A percentile compares a stretch with the other conserved stretches of the same genome.
Evolutionary conservation across 2,888 invertebrate species (phyloP).

Genomic region (Hydrotaea cyrtoneurina): DNA sequence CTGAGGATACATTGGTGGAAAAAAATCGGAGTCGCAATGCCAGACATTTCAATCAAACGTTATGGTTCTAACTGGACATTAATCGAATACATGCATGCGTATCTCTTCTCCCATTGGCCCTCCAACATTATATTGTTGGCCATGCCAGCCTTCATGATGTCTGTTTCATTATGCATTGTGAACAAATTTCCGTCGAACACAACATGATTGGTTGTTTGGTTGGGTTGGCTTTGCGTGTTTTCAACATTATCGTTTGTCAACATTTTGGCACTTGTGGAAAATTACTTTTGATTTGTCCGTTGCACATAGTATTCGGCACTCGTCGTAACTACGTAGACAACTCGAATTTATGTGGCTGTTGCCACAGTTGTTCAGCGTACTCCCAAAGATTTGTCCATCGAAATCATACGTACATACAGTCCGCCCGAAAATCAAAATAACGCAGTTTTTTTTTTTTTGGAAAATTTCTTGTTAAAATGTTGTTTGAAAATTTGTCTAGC

Average conservation of each 20-base stretch:
- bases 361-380: not conserved
- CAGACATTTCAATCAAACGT: too few species aligned
- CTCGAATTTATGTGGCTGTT: not conserved
- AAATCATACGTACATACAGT: not conserved
- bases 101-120: too few species aligned
- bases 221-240: slow-evolving; percentile 41
- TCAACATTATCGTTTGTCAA: slow-evolving; percentile 59
- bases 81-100: too few species aligned
- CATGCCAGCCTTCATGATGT: slow-evolving; percentile 16
- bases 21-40: too few species aligned
- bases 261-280: slow-evolving; percentile 52
- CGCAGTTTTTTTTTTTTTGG: slow-evolving; percentile 7
- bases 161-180: slow-evolving; percentile 9
- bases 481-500: slow-evolving; percentile 8
- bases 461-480: slow-evolving; percentile 6
- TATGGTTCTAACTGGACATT: too few species aligned
- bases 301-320: not conserved
- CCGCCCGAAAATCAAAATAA: not conserved
- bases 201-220: slow-evolving; percentile 20
- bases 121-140: not conserved
- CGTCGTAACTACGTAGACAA: not conserved
- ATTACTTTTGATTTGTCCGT: slow-evolving; percentile 41
- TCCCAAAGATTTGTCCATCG: slow-evolving; percentile 28
- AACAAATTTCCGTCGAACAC: not conserved
- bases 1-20: too few species aligned